These are phyloP conservation scores for Plemyria rubiginata DNA, from an alignment of 2,888 invertebrate genomes.

Conservation along the genomic window DNA sequence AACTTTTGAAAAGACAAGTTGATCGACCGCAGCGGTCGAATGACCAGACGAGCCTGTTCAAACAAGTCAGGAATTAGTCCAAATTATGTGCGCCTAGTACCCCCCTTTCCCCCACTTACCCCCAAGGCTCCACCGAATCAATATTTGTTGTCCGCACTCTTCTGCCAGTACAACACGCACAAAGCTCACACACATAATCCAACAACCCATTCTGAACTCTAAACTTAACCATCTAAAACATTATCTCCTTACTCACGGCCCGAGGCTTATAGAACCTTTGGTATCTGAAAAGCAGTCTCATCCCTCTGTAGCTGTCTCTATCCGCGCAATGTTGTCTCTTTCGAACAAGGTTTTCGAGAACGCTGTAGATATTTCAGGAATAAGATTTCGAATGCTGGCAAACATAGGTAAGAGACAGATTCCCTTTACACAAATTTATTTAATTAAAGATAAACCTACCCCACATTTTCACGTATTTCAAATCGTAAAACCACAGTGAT, in stretches of 20 bases:
- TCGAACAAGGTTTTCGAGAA: slow-evolving; percentile 75
- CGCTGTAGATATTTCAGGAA: slow-evolving; percentile 47
- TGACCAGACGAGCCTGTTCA: slow-evolving; percentile 79
- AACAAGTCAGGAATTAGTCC: slow-evolving; percentile 83
- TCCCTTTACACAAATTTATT: background rate
- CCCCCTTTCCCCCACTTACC: slow-evolving; percentile 48
- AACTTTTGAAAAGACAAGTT: slow-evolving; percentile 73
- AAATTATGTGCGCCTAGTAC: slow-evolving; percentile 78
- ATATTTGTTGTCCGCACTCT: slow-evolving; percentile 85
- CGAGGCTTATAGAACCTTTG: slow-evolving; percentile 49
- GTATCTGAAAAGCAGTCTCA: slow-evolving; percentile 58
- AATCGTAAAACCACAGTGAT: no score
- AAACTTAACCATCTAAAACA: rapidly evolving
- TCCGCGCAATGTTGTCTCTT: slow-evolving; percentile 78
- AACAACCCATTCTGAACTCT: slow-evolving; percentile 19
- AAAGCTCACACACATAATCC: slow-evolving; percentile 65
- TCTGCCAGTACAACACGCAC: slow-evolving; percentile 84
- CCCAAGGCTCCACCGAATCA: slow-evolving; percentile 77
- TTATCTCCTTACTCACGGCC: slow-evolving; percentile 36
- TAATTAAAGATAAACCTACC: no score
- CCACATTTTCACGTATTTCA: no score
- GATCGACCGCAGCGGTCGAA: slow-evolving; percentile 66
- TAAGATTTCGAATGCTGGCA: slow-evolving; percentile 39
- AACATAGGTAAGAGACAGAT: slow-evolving; percentile 11
- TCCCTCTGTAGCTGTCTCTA: slow-evolving; percentile 77